These are phyloP conservation scores for Anguilla marmorata DNA, from an alignment of 2,797 vertebrate genomes.

Conservation along the genomic window DNA sequence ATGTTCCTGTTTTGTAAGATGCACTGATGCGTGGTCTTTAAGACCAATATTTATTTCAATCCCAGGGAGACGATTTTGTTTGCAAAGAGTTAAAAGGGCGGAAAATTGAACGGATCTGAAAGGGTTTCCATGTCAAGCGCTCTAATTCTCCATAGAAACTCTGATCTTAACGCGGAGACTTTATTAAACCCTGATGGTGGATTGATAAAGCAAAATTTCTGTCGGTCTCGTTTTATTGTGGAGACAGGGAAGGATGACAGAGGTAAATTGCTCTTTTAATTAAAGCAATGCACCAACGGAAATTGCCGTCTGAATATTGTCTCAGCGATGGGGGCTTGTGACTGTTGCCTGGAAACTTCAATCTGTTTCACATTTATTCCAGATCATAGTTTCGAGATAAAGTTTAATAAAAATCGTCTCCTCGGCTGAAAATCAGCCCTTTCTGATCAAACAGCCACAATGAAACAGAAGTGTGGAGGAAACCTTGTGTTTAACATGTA, in stretches of 20 bases:
- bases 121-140: constrained; percentile 83
- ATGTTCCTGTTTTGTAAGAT: constrained; percentile 74
- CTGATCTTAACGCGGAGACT: constrained; percentile 84
- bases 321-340: constrained; percentile 79
- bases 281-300: constrained; percentile 92
- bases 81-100: constrained; percentile 88
- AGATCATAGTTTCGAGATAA: constrained; percentile 85
- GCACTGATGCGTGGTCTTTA: constrained; percentile 64
- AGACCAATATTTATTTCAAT: constrained; percentile 75
- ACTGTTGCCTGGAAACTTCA: constrained; percentile 91
- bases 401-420: constrained; percentile 84
- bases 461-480: constrained; percentile 91
- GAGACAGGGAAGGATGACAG: constrained; percentile 79
- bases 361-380: constrained; percentile 83
- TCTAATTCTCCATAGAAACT: constrained; percentile 88
- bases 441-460: constrained; percentile 77
- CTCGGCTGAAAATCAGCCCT: constrained; percentile 77
- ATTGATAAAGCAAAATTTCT: constrained; percentile 87
- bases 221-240: constrained; percentile 79
- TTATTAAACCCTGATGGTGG: constrained; percentile 95
- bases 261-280: constrained; percentile 95
- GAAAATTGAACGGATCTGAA: constrained; percentile 85
- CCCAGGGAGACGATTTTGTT: constrained; percentile 77
- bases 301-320: constrained; percentile 94
- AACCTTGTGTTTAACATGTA: constrained; percentile 99